A percentile compares a stretch with the other conserved stretches of the same genome.
phyloP scores from a whole-genome alignment of 2,797 vertebrate genomes.

The Sebastiscus tertius region DNA sequence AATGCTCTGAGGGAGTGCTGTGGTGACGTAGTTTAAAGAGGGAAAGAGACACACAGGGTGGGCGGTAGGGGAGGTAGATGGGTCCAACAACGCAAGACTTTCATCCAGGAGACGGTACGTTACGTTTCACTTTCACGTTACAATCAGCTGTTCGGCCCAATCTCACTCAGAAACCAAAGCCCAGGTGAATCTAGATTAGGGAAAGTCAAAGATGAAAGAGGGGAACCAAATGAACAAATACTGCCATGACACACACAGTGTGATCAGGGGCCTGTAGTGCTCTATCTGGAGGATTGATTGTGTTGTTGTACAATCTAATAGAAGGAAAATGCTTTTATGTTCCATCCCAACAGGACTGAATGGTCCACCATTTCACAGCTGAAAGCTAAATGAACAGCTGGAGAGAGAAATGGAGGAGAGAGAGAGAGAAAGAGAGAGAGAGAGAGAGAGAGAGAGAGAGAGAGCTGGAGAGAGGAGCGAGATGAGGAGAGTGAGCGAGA shows the following conservation, averaged over 20 bases:
- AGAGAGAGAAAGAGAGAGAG: neutral
- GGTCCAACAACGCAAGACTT: too few species aligned
- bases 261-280: neutral
- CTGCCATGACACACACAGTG: neutral
- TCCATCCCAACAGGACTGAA: constrained; percentile 17
- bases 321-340: constrained; percentile 16
- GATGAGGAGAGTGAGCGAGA: neutral
- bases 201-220: too few species aligned
- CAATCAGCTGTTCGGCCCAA: too few species aligned
- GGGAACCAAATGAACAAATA: neutral
- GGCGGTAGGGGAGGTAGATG: too few species aligned
- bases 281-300: neutral
- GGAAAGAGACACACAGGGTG: too few species aligned
- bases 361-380: constrained; percentile 15
- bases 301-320: constrained; percentile 18
- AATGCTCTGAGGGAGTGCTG: too few species aligned
- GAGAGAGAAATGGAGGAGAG: neutral
- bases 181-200: too few species aligned
- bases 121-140: too few species aligned
- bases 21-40: too few species aligned
- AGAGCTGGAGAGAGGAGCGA: neutral
- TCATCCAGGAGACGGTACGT: too few species aligned
- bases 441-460: neutral
- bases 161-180: too few species aligned
- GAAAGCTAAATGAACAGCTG: constrained; percentile 8